Base-by-base conservation (phyloP, 2,888 invertebrate species). In the Coelopa pilipes region DNA sequence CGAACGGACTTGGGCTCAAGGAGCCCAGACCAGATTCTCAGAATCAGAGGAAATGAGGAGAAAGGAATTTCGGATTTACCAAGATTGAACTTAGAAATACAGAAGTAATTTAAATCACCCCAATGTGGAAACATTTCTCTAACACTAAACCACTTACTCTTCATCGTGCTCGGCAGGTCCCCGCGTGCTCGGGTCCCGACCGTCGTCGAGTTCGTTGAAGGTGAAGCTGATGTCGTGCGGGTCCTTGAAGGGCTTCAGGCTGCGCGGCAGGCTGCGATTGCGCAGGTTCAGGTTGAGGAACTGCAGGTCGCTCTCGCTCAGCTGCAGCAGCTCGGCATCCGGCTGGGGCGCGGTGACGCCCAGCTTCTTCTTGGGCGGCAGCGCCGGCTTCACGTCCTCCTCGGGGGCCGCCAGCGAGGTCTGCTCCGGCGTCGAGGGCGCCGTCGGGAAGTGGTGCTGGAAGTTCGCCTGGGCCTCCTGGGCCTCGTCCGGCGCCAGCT, bases 171-270 rank as follows among this genome's bases (percentile, higher is more conserved):
- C 67, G 1, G 24, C 34, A 4, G 34, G 34, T 34, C 34, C 34
- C 34, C 34, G 2, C 7, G 34, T 2, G 34, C 7, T 34, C 34
- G 34, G 7, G 19, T 9, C 53, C 1, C 12, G 70, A 9, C 75
- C 68, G 9, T 34, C 78, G 74, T 82, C 82, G 53, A 83, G 78
- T 80, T 87, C 87, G 71, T 83, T 86, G 79, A 87, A 87, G 76
- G 85, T 87, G 80, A 87, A 87, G 84, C 87, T 87, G 71, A 86
- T 86, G 79, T 87, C 84, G 70, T 86, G 85, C 24, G 82, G 78
- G 82, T 84, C 81, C 65, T 62, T 13, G 75, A 75, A 77, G 57
- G 86, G 82, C 81, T 85, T 86, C 81, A 84, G 80, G 80, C 83
- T 83, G 78, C 84, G 86, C 79, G 86, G 85, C 78, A 86, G 77